These are phyloP conservation scores for Oreochromis grahami DNA, from an alignment of 2,797 vertebrate genomes.

Conservation along the genomic window DNA sequence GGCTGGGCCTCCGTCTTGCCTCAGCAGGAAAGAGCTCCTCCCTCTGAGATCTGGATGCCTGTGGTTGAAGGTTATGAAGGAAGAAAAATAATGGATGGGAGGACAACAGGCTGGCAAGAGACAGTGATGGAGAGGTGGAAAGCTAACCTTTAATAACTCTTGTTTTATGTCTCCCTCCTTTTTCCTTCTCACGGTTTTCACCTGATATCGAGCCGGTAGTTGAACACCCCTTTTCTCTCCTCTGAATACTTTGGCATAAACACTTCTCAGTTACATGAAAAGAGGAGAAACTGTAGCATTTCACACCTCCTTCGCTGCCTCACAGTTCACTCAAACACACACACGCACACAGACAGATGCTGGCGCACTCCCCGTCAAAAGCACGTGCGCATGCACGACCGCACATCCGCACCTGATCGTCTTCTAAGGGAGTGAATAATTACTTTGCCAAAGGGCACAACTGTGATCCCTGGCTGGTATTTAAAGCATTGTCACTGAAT, in stretches of 20 bases:
- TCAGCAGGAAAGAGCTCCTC: constrained; percentile 22
- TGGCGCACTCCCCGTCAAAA: background rate
- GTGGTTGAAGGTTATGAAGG: constrained; percentile 54
- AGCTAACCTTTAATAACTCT: constrained; percentile 58
- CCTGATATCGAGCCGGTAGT: constrained; percentile 20
- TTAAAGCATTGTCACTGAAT: constrained; percentile 77
- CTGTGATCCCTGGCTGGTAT: constrained; percentile 76
- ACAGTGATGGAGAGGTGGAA: constrained; percentile 50
- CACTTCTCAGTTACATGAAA: constrained; percentile 58
- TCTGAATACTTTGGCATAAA: constrained; percentile 56
- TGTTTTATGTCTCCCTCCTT: constrained; percentile 41
- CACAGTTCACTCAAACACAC: constrained; percentile 20
- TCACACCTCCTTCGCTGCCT: constrained; percentile 46
- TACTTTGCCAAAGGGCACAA: constrained; percentile 76
- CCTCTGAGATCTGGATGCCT: constrained; percentile 20
- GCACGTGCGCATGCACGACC: background rate
- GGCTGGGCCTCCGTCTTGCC: constrained; percentile 31
- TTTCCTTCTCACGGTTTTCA: constrained; percentile 14
- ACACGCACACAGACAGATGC: constrained; percentile 13
- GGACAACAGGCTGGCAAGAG: constrained; percentile 30
- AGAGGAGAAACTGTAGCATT: constrained; percentile 63
- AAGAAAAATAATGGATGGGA: background rate
- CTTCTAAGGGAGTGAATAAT: constrained; percentile 75
- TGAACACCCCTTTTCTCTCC: constrained; percentile 10
- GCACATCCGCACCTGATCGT: constrained; percentile 48